phyloP scores from a whole-genome alignment of 2,113 vertebrate genomes.

The Synodontis membranacea region DNA sequence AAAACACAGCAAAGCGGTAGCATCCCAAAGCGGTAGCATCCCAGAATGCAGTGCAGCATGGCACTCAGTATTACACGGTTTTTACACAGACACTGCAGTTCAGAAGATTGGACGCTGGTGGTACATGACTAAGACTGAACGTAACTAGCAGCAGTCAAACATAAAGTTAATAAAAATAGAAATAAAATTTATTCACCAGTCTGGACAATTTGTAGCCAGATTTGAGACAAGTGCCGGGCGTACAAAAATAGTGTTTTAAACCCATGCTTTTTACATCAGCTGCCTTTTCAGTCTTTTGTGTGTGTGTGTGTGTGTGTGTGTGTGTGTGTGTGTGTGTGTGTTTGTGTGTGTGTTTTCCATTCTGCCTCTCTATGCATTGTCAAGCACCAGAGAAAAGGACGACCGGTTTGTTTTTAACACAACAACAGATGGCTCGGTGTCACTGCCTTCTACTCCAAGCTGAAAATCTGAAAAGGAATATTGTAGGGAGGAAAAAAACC shows the following conservation, averaged over 20 bases:
- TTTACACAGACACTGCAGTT: background rate
- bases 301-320: no score
- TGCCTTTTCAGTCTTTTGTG: background rate
- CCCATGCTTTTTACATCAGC: background rate
- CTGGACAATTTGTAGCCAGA: background rate
- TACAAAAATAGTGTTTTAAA: background rate
- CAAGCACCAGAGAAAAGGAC: slow-evolving; percentile 49
- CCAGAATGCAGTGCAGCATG: background rate
- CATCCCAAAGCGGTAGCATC: background rate
- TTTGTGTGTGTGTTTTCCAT: background rate
- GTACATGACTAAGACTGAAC: background rate
- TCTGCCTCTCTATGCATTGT: slow-evolving; percentile 26
- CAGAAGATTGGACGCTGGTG: background rate
- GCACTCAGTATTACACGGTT: background rate
- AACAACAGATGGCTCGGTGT: slow-evolving; percentile 60
- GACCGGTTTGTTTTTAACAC: slow-evolving; percentile 56
- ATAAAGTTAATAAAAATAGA: background rate
- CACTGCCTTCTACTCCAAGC: slow-evolving; percentile 38
- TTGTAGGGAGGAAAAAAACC: background rate
- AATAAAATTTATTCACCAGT: background rate
- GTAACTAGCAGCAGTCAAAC: background rate
- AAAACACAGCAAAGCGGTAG: no score
- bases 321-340: no score
- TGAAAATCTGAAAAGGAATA: slow-evolving; percentile 52
- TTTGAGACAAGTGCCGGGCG: background rate